Conservation (phyloP, 2,888 invertebrate genomes). For the Eupithecia exiguata region DNA sequence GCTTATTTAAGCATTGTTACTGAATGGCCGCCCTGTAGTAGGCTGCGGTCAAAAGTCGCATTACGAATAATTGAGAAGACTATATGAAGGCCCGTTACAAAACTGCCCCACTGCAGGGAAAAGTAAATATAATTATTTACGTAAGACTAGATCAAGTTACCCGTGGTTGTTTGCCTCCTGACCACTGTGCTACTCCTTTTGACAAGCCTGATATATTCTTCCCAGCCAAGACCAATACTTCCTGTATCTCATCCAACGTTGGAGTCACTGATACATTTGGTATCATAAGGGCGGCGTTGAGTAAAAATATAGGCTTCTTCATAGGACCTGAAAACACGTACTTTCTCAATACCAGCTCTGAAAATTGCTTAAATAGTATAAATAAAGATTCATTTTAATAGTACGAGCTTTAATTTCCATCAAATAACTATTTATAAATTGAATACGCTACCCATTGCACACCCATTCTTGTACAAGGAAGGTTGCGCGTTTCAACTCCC, state of each 20-base stretch:
- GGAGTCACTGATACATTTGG: conserved; percentile 95
- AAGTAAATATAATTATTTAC: not conserved
- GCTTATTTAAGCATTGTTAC: not conserved
- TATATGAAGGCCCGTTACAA: not conserved
- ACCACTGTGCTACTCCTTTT: conserved; percentile 96
- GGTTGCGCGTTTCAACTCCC: no score
- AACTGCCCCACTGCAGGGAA: not conserved
- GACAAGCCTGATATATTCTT: conserved; percentile 93
- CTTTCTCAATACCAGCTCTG: not conserved
- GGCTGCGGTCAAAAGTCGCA: not conserved
- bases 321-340: conserved; percentile 49
- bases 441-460: no score
- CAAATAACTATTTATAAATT: no score
- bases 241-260: conserved; percentile 95
- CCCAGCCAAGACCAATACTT: conserved; percentile 91
- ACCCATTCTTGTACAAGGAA: no score
- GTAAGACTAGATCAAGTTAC: conserved; percentile 50
- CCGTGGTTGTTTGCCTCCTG: conserved; percentile 86
- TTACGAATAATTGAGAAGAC: not conserved
- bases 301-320: conserved; percentile 89
- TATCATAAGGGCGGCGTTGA: conserved; percentile 93
- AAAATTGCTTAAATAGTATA: not conserved
- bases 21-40: not conserved
- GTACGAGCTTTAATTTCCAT: no score
- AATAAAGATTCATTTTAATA: not conserved